Percentiles rank a stretch among this genome's conserved stretches.
Conservation (phyloP, 2,113 vertebrate species). For the Mus pahari region DNA sequence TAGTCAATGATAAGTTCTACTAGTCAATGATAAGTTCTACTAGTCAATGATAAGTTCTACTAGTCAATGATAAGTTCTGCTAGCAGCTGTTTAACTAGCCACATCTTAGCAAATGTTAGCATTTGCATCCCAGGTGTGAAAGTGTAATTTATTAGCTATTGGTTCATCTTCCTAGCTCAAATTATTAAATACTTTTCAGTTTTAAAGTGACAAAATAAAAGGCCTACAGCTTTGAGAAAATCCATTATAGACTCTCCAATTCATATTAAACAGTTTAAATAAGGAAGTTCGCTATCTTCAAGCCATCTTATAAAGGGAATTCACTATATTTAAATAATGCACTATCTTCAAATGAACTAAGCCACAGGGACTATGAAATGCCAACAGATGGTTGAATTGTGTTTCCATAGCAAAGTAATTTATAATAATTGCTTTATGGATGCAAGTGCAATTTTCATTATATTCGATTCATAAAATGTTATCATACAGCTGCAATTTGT, state of each 20-base stretch:
- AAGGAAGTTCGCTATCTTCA: slow-evolving; percentile 73
- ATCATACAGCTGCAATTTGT: slow-evolving; percentile 84
- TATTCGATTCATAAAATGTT: slow-evolving; percentile 89
- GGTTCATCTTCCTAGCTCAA: slow-evolving; percentile 8
- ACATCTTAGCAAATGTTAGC: background rate
- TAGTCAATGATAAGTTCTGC: background rate
- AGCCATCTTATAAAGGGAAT: slow-evolving; percentile 74
- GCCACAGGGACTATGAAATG: slow-evolving; percentile 86
- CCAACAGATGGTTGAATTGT: slow-evolving; percentile 90
- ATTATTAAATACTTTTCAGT: background rate
- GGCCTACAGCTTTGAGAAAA: slow-evolving; percentile 48
- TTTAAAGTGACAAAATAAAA: background rate
- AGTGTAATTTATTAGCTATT: slow-evolving; percentile 18
- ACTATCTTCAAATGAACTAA: slow-evolving; percentile 86
- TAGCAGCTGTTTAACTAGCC: slow-evolving; percentile 6
- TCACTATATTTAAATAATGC: slow-evolving; percentile 84
- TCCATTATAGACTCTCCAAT: background rate
- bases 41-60: background rate
- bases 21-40: background rate
- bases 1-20: background rate
- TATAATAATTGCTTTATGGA: slow-evolving; percentile 90
- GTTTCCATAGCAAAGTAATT: slow-evolving; percentile 92
- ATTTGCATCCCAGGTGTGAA: slow-evolving; percentile 29
- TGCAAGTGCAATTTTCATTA: slow-evolving; percentile 88
- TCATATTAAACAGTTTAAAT: slow-evolving; percentile 65